Evolutionary conservation across 2,113 vertebrate genomes (phyloP), one percentile per base, ranked within the genome.

Genomic region (Meleagris gallopavo): DNA sequence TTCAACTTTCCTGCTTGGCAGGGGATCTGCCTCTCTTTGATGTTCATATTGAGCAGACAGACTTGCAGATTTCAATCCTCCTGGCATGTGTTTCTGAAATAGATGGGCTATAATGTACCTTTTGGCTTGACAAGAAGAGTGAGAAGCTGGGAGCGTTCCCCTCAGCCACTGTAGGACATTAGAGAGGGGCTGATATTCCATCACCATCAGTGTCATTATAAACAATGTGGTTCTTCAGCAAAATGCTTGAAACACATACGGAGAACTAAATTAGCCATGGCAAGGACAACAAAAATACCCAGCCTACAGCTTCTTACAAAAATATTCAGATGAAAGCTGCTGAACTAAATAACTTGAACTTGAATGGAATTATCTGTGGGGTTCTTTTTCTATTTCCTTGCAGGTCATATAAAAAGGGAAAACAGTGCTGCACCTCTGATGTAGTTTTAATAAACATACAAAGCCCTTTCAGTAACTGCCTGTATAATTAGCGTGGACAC

Each of bases 391-490:
- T 88, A 25, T 74, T 90, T 96, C 85, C 29, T 90, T 90, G 50
- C 8, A 11, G 69, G 62, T 91, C 80, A 77, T 50, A 29, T 19
- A 86, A 60, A 70, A 88, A 79, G 54, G 58, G 81, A 81, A 95
- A 87, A 46, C 24, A 75, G 21, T 1, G 1, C 55, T 90, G 32
- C 58, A 94, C 55, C 76, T 93, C 92, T 96, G 80, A 93, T 92
- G 83, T 91, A 75, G 72, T 86, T 96, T 92, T 86, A 87, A 95
- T 91, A 95, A 95, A 91, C 95, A 92, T 72, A 94, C 89, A 55
- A 71, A 87, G 52, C 72, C 46, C 25, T 55, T 95, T 93, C 73
- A 92, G 88, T 92, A 94, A 94, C 60, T 74, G 48, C 32, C 66
- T 94, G 43, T 92, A 40, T 95, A 96, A 96, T 95, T 91, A 91